phyloP scores from a whole-genome alignment of 2,888 invertebrate species.

The Epirrhoe alternata region DNA sequence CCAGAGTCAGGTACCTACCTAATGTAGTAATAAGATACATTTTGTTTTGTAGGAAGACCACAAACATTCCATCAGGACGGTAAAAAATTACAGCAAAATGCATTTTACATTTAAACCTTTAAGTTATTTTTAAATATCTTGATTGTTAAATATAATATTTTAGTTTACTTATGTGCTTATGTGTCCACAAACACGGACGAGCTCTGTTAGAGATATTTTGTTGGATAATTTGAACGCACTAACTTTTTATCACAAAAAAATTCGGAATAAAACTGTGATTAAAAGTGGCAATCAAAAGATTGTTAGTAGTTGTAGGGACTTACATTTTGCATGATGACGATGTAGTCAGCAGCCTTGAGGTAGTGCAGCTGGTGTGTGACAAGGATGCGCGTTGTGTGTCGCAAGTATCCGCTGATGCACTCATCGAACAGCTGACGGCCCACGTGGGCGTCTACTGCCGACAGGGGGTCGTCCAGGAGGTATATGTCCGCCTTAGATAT shows the following conservation, averaged over 20 bases:
- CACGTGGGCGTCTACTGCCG: conserved; percentile 92
- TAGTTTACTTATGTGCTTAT: not conserved
- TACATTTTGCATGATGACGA: conserved; percentile 84
- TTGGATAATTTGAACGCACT: not conserved
- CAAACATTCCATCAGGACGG: too few relatives aligned
- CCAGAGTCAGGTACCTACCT: too few relatives aligned
- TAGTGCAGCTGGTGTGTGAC: conserved; percentile 95
- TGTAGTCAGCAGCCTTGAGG: conserved; percentile 81
- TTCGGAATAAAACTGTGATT: not conserved
- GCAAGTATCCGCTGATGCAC: conserved; percentile 88
- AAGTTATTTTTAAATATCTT: not conserved
- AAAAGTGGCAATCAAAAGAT: not conserved
- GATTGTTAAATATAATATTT: not conserved
- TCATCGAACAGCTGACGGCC: conserved; percentile 91
- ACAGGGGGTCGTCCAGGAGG: conserved; percentile 92
- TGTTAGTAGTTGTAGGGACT: conserved; percentile 30
- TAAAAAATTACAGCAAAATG: too few relatives aligned
- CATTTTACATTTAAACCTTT: too few relatives aligned
- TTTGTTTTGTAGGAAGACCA: too few relatives aligned
- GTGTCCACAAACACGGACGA: not conserved
- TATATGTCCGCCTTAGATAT: conserved; percentile 88
- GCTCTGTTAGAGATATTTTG: not conserved
- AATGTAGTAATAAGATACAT: not conserved
- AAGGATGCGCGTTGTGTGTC: conserved; percentile 89
- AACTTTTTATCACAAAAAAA: too few relatives aligned